Base-by-base conservation (phyloP, 2,113 vertebrate genomes). In the Catagonus wagneri region DNA sequence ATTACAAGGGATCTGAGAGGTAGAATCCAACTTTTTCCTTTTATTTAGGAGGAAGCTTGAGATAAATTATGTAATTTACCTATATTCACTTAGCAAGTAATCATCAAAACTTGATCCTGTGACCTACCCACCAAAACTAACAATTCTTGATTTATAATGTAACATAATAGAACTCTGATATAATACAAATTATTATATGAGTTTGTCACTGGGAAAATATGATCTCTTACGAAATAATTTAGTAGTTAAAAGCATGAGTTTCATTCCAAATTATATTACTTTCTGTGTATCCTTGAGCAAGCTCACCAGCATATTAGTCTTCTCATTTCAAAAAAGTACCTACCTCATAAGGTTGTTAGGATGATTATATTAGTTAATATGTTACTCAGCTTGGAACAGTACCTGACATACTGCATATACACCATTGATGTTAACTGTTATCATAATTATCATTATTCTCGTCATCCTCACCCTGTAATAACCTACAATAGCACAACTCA, bases 51-150 rank as follows among this genome's bases (percentile, higher is more conserved):
- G n/a, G 65, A 81, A 89, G 60, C 0, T 44, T 44, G 34, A 78
- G 32, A 60, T 68, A 39, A 13, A 32, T 54, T 94, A 72, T 23
- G 34, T 75, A 79, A 88, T 19, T 86, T 94, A 91, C 16, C 52
- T 50, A 3, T 94, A 39, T 27, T 95, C 56, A 93, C n/a, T 63
- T 84, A 69, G 32, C 7, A 84, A 68, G 7, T 36, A 90, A 0
- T 44, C 88, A 65, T 50, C 65, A 75, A 88, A 94, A 93, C 29
- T 92, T 95, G 39, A 76, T 92, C 95, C 65, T 94, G 50, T 83
- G 39, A 50, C 16, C 68, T 92, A 19, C 19, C 29, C 19, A 20
- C n/a, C 32, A n/a, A 93, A 96, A 61, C 25, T 25, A 75, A 83
- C 58, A 84, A 20, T 20, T 80, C n/a, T 60, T 93, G 19, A 60